phyloP scores from a whole-genome alignment of 1,140 invertebrate genomes.

The Philotrypesis tridentata region DNA sequence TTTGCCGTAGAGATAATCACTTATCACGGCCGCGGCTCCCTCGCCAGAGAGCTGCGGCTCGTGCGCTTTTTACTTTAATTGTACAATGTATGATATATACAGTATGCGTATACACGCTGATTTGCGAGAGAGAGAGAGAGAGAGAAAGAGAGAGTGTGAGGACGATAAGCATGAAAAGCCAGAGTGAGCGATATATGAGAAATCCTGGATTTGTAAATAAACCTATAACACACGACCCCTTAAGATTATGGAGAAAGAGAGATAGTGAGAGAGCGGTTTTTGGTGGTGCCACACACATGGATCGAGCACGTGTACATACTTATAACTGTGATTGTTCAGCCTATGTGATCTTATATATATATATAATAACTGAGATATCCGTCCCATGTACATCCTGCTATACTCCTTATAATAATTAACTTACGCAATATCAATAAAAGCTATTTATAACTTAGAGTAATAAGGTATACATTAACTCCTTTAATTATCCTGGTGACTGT shows the following conservation, averaged over 20 bases:
- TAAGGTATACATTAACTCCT: constrained; percentile 11
- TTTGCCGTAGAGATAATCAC: not conserved
- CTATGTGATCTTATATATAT: not conserved
- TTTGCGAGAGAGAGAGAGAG: not conserved
- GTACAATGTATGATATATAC: not conserved
- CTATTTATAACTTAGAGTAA: constrained; percentile 47
- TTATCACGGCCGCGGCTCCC: not conserved
- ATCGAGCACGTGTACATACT: constrained; percentile 30
- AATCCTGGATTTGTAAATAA: constrained; percentile 38
- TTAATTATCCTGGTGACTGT: constrained; percentile 32
- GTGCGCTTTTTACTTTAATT: not conserved
- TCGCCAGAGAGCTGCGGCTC: no score
- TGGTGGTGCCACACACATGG: not conserved
- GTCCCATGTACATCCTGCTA: constrained; percentile 19
- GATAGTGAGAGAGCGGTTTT: not conserved
- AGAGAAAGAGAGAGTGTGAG: no score
- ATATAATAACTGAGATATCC: no score
- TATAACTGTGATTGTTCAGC: constrained; percentile 31
- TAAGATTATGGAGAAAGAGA: not conserved
- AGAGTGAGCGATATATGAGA: not conserved
- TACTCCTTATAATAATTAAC: constrained; percentile 42
- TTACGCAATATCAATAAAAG: constrained; percentile 52
- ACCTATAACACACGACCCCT: not conserved
- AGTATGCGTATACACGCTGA: no score
- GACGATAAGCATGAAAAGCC: no score